Conservation (phyloP, 2,797 vertebrate genomes). For the Melanotaenia parkinsoni region DNA sequence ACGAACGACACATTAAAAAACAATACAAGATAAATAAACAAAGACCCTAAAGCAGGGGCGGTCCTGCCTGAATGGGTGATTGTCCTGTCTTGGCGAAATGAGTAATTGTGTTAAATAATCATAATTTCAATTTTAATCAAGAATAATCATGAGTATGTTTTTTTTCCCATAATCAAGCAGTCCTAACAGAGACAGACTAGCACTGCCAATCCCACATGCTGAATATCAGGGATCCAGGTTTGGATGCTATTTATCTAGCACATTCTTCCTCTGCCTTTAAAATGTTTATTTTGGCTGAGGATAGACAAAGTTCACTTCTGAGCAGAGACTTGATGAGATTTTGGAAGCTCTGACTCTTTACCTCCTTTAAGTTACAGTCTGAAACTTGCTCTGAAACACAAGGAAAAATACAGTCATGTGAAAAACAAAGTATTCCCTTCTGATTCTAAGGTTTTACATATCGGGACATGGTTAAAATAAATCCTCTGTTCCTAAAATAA, state of each 20-base stretch:
- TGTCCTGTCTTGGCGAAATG: too few relatives aligned
- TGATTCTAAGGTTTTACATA: not conserved
- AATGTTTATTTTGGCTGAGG: conserved; percentile 80
- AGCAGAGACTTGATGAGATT: conserved; percentile 54
- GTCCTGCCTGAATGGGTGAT: too few relatives aligned
- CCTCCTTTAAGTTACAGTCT: conserved; percentile 38
- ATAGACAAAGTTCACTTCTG: conserved; percentile 52
- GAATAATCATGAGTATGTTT: too few relatives aligned
- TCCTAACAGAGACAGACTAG: not conserved
- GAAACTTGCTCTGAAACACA: conserved; percentile 31
- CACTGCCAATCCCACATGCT: conserved; percentile 26
- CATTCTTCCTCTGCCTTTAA: conserved; percentile 77
- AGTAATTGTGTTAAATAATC: too few relatives aligned
- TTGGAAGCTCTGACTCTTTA: conserved; percentile 42
- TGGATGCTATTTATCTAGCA: conserved; percentile 74
- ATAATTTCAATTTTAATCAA: too few relatives aligned
- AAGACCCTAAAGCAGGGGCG: too few relatives aligned
- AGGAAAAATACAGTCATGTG: not conserved
- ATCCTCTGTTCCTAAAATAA: not conserved
- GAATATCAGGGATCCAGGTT: conserved; percentile 58
- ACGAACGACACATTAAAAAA: too few relatives aligned
- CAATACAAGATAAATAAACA: too few relatives aligned
- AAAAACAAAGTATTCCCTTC: not conserved
- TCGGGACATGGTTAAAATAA: not conserved
- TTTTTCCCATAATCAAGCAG: too few relatives aligned